Base-by-base conservation (phyloP, 2,888 invertebrate genomes). In the Lottia gigantea region DNA sequence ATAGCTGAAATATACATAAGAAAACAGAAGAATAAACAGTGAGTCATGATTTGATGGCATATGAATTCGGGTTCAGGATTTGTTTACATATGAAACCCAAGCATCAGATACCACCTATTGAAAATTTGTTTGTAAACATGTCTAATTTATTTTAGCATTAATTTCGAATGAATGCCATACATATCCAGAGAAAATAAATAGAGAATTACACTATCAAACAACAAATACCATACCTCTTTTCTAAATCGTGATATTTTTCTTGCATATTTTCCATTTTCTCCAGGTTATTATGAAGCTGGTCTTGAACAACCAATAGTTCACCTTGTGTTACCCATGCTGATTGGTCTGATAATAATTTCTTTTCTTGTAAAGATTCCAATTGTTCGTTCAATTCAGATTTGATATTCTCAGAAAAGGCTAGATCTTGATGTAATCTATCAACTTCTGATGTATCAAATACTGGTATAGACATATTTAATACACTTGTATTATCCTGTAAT, bases 241-340 rank as follows among this genome's bases (percentile, higher is more conserved):
- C 80, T 25, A 84, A 62, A 8, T 81, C 77, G 46, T 74, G 76
- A 55, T 80, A 68, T 19, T 75, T 71, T 31, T 74, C 71, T 65
- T 75, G 77, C 6, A 84, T 71, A 31, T 77, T 70, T 46, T 79
- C 72, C 61, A 79, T 71, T 65, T 80, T 76, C 14, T 65, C 64
- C 70, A 79, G 77, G 1, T 80, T 55, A 8, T 78, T 70, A 19
- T 66, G 70, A 12, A 82, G 72, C 71, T 84, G 82, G 11, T 78
- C 76, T 49, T 82, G 78, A 14, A 82, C 47, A 62, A 77, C 77
- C 49, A 76, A 77, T 23, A 84, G 65, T 71, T 84, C 82, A 40
- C 82, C 81, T n/a, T 80, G 78, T 14, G 81, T 77, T 46, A 78
- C 77, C 67, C 81, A 80, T 8, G 80, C 79, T 0, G 81, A 77